A percentile compares a stretch with the other conserved stretches of the same genome.
Evolutionary conservation across 2,797 vertebrate species (phyloP).

Genomic region (Pseudopleuronectes americanus): DNA sequence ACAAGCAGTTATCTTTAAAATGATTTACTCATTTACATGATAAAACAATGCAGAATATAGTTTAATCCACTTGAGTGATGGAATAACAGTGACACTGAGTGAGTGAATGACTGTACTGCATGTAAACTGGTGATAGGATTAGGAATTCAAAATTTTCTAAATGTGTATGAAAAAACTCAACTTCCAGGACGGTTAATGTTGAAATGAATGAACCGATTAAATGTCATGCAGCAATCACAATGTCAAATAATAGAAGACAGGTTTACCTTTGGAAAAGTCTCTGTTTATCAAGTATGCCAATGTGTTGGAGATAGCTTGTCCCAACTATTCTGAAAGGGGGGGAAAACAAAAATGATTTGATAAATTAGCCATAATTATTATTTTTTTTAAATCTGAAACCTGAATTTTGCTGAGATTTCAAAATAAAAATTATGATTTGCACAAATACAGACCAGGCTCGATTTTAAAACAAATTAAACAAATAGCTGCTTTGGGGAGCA

Average conservation of each 20-base stretch:
- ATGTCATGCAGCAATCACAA: slow-evolving; percentile 1
- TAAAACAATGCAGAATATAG: slow-evolving; percentile 13
- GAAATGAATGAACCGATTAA: neutral
- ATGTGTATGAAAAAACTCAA: neutral
- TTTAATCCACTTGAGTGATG: slow-evolving; percentile 29
- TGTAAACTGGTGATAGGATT: slow-evolving; percentile 15
- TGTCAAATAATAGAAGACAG: neutral
- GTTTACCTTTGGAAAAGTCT: slow-evolving; percentile 82
- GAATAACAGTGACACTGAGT: slow-evolving; percentile 58
- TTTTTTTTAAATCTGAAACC: neutral
- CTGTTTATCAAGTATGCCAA: slow-evolving; percentile 87
- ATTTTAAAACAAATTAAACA: slow-evolving; percentile 17
- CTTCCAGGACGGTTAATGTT: neutral
- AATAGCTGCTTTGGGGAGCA: neutral
- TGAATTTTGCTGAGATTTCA: slow-evolving; percentile 65
- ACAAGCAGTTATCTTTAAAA: slow-evolving; percentile 1
- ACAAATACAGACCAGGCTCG: slow-evolving; percentile 32
- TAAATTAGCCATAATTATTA: slow-evolving; percentile 32
- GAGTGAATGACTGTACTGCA: slow-evolving; percentile 61
- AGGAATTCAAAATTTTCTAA: neutral
- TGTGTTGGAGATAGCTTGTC: slow-evolving; percentile 83
- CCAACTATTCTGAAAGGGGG: slow-evolving; percentile 83
- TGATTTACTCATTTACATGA: slow-evolving; percentile 7
- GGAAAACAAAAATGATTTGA: slow-evolving; percentile 33
- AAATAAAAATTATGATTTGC: slow-evolving; percentile 62